Evolutionary conservation across 2,113 vertebrate species (phyloP), one percentile per base, ranked within the genome.

Genomic region (Vicugna pacos): DNA sequence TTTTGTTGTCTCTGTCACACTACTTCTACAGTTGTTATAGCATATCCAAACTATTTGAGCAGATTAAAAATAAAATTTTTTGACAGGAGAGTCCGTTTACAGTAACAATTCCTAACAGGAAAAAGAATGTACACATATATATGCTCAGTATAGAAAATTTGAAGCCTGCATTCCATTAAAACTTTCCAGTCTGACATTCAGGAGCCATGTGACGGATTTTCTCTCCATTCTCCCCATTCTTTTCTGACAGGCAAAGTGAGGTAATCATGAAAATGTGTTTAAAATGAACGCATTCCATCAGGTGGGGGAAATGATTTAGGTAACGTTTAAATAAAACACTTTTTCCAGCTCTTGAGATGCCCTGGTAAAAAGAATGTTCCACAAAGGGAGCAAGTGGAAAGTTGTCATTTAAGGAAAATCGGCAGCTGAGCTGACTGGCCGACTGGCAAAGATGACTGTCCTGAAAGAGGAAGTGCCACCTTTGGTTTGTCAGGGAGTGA

Each of bases 261-360:
- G 96, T 98, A 97, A 98, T 97, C 98, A 95, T 97, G 88, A 97
- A 98, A 98, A 96, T 60, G 97, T 96, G 92, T 97, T 98, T 98
- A 93, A 98, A 98, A 96, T 98, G 96, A 98, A 98, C 98, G 62
- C 82, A 97, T 98, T 90, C 77, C 92, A 97, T 97, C 97, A 98
- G 95, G 96, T 97, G 64, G 90, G 95, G 64, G 75, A 91, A 96
- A 93, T 89, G n/a, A 93, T 96, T 97, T 97, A 92, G 65, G 87
- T 94, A 97, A 91, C 13, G 5, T 50, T 97, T 94, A 97, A 98
- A 98, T 97, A 97, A 95, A 94, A 95, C 88, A 97, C 83, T 73
- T 94, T 96, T 85, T 67, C 97, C 5, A 70, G 91, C 95, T 93
- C 84, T 98, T 19, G 87, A 88, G 58, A 96, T 97, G 83, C 85